Evolutionary conservation across 2,888 invertebrate species (phyloP), one percentile per base, ranked within the genome.

Genomic region (Drymonia ruficornis): DNA sequence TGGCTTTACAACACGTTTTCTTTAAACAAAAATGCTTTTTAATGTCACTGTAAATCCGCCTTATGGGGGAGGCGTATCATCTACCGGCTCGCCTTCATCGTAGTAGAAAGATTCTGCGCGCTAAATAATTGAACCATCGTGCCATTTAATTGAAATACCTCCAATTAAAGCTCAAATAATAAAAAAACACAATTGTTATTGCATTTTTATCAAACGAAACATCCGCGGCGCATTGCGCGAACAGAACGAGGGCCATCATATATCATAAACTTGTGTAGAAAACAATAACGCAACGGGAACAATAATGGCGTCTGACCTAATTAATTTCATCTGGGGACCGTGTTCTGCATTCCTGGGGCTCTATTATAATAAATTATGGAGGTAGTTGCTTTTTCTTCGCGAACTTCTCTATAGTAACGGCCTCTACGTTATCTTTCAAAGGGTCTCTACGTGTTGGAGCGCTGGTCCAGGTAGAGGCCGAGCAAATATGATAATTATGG

Each of bases 231-330:
- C n/a, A 38, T 16, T 36, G 18, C 36, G 13, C 31, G 23, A 23
- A 18, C 13, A 43, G 23, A 40, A 49, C 13, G n/a, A 36, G 23
- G 15, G 15, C 15, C n/a, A n/a, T n/a, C n/a, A n/a, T n/a, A 58
- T 51, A 63, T 60, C 57, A 71, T 49, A 31, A 13, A 15, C 45
- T 49, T 60, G 55, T 63, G 40, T 47, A 47, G 52, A 45, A 55
- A 61, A 70, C 68, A 70, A 68, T 65, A 64, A 59, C 59, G 60
- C 55, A 52, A 56, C 16, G 48, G 54, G 51, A 56, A 58, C 65
- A 55, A 65, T 72, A 62, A 67, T 56, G 50, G 55, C 49, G 54
- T 11, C 29, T 43, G 60, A 70, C 66, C 70, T 62, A 71, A 66
- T 70, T 69, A 63, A 66, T 66, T 63, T 63, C 31, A 49, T 55